Evolutionary conservation across 1,140 invertebrate genomes (phyloP).

Genomic region (Drosophila truncata): DNA sequence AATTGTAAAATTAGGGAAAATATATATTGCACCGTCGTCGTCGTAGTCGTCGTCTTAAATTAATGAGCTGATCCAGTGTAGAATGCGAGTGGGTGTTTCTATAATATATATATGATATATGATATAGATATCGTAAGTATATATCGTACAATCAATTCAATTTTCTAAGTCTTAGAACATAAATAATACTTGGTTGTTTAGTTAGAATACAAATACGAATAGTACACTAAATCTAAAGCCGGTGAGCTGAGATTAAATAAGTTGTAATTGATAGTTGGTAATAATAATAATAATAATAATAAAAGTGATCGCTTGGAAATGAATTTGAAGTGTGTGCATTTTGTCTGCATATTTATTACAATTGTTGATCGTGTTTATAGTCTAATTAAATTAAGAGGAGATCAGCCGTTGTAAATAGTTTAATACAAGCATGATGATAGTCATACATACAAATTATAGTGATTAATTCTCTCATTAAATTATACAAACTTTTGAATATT

Average conservation of each 20-base stretch:
- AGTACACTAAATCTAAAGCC: constrained; percentile 26
- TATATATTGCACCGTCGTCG: constrained; percentile 65
- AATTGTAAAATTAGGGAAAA: constrained; percentile 23
- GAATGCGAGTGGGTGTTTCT: constrained; percentile 30
- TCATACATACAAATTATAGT: constrained; percentile 40
- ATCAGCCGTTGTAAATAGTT: constrained; percentile 71
- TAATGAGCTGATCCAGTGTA: constrained; percentile 33
- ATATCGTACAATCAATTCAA: constrained; percentile 56
- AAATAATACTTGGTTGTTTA: constrained; percentile 73
- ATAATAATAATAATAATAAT: constrained; percentile 29
- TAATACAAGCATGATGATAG: constrained; percentile 54
- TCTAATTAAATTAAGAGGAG: constrained; percentile 80
- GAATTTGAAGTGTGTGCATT: constrained; percentile 56
- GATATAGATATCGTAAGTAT: constrained; percentile 19
- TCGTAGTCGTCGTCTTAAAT: constrained; percentile 18
- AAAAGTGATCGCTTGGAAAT: constrained; percentile 54
- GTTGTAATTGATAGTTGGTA: constrained; percentile 9
- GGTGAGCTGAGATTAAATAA: constrained; percentile 35
- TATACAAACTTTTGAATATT: constrained; percentile 70
- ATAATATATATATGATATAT: constrained; percentile 7
- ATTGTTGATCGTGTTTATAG: constrained; percentile 35
- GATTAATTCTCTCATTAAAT: constrained; percentile 39
- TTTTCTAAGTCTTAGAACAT: constrained; percentile 76
- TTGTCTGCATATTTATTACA: constrained; percentile 58
- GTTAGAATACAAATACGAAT: constrained; percentile 45